Percentiles rank a stretch among this genome's conserved stretches.
phyloP scores from a whole-genome alignment of 2,113 vertebrate genomes.

The Coryphaenoides rupestris region DNA sequence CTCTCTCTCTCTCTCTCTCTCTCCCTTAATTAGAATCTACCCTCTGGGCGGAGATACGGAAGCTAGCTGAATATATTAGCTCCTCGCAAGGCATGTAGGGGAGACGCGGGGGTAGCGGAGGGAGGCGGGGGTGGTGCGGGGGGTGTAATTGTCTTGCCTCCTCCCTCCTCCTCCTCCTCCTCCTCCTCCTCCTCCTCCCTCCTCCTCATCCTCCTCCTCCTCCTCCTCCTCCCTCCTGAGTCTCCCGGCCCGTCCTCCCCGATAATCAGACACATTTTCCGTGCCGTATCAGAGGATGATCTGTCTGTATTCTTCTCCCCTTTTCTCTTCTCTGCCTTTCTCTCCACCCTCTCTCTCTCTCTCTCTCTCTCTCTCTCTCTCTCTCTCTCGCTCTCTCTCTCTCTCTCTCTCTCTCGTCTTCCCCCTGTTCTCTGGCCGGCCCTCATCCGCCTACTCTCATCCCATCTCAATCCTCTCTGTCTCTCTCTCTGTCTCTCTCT shows the following conservation, averaged over 20 bases:
- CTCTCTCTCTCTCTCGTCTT: background rate
- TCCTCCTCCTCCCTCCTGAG: conserved; percentile 88
- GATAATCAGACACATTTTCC: conserved; percentile 92
- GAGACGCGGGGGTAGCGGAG: too few species aligned
- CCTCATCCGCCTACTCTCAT: too few species aligned
- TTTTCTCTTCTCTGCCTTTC: conserved; percentile 12
- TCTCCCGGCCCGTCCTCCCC: conserved; percentile 80
- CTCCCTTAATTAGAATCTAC: conserved; percentile 98
- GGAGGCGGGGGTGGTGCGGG: conserved; percentile 75
- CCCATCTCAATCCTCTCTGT: too few species aligned
- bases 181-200: conserved; percentile 85
- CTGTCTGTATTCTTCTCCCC: conserved; percentile 38
- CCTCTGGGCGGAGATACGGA: conserved; percentile 82
- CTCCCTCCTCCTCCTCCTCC: conserved; percentile 87
- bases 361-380: background rate
- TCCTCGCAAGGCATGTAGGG: conserved; percentile 68
- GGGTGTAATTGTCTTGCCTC: conserved; percentile 90
- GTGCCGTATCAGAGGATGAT: conserved; percentile 85
- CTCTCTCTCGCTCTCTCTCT: too few species aligned
- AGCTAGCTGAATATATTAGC: conserved; percentile 93
- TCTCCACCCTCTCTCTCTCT: background rate
- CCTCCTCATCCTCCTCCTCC: conserved; percentile 82
- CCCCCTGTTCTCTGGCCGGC: background rate
- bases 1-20: too few species aligned
- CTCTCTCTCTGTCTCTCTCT: too few species aligned